Percentiles rank a stretch among this genome's conserved stretches.
Conservation (phyloP, 2,113 vertebrate genomes). For the Tragelaphus strepsiceros region DNA sequence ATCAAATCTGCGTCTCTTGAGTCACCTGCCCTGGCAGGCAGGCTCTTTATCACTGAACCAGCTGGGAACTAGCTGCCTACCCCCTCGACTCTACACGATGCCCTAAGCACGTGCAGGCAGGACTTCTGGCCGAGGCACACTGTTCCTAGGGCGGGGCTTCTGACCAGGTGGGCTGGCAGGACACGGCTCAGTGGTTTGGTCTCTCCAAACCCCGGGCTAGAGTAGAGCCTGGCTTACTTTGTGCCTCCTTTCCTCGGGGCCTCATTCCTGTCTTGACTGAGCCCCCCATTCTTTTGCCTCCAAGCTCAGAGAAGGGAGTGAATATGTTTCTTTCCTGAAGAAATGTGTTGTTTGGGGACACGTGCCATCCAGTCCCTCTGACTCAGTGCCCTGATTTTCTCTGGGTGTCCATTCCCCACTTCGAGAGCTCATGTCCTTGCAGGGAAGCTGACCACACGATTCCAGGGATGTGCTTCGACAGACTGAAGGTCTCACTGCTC, state of each 20-base stretch:
- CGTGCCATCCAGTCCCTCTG: neutral
- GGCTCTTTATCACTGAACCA: neutral
- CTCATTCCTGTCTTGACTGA: rapidly evolving
- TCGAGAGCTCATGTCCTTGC: too few relatives aligned
- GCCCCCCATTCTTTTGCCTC: neutral
- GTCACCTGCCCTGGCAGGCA: neutral
- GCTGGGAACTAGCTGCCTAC: neutral
- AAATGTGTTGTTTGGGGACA: rapidly evolving
- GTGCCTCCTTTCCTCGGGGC: neutral
- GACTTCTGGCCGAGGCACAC: neutral
- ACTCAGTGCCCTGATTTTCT: neutral
- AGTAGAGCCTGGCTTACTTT: neutral
- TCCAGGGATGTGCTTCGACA: neutral
- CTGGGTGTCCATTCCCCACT: rapidly evolving
- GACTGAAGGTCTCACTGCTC: neutral
- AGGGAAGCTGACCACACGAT: neutral
- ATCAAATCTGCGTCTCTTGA: neutral
- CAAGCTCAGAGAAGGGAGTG: neutral
- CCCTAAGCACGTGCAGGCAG: neutral
- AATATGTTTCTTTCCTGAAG: neutral
- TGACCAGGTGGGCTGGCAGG: neutral
- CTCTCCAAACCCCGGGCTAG: neutral
- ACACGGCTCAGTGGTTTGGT: neutral
- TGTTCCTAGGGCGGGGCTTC: neutral
- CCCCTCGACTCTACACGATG: rapidly evolving